Evolutionary conservation across 2,113 vertebrate genomes (phyloP).

Genomic region (Paramormyrops kingsleyae): DNA sequence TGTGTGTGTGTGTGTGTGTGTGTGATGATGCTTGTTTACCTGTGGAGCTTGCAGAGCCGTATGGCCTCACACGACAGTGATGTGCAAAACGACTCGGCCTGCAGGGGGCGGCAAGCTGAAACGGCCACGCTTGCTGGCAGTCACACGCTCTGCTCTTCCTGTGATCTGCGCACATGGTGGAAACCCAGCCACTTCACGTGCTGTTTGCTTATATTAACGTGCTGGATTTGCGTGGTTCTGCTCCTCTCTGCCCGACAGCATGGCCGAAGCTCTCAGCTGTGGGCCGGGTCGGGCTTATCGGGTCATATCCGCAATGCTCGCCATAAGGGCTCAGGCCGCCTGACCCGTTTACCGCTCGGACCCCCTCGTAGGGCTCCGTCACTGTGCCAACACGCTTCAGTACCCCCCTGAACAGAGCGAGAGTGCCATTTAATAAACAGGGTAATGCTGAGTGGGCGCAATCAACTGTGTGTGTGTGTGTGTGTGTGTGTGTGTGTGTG

Average conservation of each 20-base stretch:
- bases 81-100: not conserved
- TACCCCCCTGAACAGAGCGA: not conserved
- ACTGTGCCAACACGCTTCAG: not conserved
- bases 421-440: not conserved
- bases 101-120: not conserved
- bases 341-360: conserved; percentile 42
- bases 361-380: not conserved
- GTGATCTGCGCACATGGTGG: not conserved
- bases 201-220: not conserved
- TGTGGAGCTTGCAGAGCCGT: not conserved
- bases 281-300: not conserved
- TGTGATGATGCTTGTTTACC: not conserved
- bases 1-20: too few species aligned
- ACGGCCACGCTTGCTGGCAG: not conserved
- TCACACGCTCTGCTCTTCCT: not conserved
- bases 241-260: not conserved
- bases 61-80: not conserved
- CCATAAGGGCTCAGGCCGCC: not conserved
- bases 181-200: not conserved
- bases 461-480: not conserved
- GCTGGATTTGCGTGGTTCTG: not conserved
- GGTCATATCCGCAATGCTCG: not conserved
- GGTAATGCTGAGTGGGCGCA: not conserved
- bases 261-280: not conserved
- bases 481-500: too few species aligned